Evolutionary conservation across 2,888 invertebrate species (phyloP).

Genomic region (Heliconius ismenius): DNA sequence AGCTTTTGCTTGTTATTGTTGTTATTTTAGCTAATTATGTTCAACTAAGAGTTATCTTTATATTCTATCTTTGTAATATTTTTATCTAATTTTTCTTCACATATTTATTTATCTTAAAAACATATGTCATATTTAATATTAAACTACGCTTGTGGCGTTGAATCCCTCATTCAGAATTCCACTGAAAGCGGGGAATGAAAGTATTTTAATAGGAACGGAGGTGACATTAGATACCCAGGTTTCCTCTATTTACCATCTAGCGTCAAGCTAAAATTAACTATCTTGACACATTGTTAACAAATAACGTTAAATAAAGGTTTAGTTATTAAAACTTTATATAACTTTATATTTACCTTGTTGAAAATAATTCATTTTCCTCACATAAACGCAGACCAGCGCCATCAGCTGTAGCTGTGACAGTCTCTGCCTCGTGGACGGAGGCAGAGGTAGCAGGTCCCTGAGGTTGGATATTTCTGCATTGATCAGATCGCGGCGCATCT

Average conservation of each 20-base stretch:
- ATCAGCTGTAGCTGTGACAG: conserved; percentile 98
- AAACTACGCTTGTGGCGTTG: no score
- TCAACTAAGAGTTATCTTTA: conserved; percentile 68
- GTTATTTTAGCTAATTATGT: conserved; percentile 80
- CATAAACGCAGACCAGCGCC: conserved; percentile 99
- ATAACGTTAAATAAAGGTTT: no score
- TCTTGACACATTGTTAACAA: not conserved
- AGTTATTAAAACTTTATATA: not conserved
- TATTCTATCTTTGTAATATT: not conserved
- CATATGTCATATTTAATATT: no score
- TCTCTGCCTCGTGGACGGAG: conserved; percentile 96
- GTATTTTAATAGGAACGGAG: no score
- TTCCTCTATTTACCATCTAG: no score
- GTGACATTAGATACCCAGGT: no score
- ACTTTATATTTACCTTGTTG: conserved; percentile 88
- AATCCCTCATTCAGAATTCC: no score
- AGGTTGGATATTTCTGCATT: conserved; percentile 99
- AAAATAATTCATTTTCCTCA: conserved; percentile 98
- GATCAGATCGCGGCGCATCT: conserved; percentile 98
- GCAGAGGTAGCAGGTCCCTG: conserved; percentile 96
- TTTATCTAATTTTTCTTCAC: not conserved
- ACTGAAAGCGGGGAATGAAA: no score
- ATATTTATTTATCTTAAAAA: no score
- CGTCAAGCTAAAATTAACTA: not conserved
- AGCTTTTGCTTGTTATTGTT: conserved; percentile 44